phyloP scores from a whole-genome alignment of 2,113 vertebrate species.

The Dicentrarchus labrax region DNA sequence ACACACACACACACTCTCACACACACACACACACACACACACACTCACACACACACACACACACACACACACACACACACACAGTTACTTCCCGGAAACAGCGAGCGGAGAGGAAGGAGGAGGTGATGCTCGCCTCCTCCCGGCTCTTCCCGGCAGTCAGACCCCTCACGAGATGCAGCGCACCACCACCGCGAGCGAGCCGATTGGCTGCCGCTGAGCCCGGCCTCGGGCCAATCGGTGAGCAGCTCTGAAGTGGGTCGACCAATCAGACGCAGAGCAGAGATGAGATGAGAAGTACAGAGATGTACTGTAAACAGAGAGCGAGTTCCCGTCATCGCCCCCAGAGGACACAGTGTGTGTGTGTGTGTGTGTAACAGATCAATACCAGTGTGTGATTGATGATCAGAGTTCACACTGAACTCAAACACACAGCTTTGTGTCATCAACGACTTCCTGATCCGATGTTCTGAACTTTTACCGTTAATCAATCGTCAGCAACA shows the following conservation, averaged over 20 bases:
- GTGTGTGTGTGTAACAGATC: constrained; percentile 33
- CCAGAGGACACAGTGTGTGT: constrained; percentile 11
- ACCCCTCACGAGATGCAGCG: constrained; percentile 55
- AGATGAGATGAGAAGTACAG: background rate
- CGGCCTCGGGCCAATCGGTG: constrained; percentile 40
- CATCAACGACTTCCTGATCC: no score
- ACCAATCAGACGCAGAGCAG: background rate
- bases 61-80: constrained; percentile 28
- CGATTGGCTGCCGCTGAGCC: constrained; percentile 48
- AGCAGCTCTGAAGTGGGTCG: background rate
- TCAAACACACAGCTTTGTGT: background rate
- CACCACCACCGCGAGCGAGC: background rate
- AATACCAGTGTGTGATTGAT: constrained; percentile 6
- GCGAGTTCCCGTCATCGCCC: constrained; percentile 45
- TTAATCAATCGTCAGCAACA: no score
- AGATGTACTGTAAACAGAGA: background rate
- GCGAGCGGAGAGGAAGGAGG: constrained; percentile 24
- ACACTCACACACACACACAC: constrained; percentile 28
- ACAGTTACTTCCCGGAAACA: constrained; percentile 66
- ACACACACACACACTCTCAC: constrained; percentile 18
- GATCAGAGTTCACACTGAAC: background rate
- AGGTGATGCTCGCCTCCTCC: constrained; percentile 54
- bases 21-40: constrained; percentile 8
- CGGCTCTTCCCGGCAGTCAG: constrained; percentile 66
- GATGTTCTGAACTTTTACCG: no score